Evolutionary conservation across 2,113 vertebrate genomes (phyloP).

Genomic region (Callaeas wilsoni): DNA sequence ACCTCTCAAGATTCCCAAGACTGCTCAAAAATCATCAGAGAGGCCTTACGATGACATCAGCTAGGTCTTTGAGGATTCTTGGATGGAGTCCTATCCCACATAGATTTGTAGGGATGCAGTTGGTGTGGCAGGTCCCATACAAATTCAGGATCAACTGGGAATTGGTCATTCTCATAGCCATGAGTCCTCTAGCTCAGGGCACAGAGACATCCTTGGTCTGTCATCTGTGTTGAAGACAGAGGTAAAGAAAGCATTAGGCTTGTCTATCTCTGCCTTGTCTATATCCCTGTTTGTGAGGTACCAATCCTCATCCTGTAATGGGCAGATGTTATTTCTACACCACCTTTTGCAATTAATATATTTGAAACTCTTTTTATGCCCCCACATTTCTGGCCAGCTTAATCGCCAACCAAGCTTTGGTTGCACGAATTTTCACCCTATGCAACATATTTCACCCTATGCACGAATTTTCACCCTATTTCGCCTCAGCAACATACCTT

Average conservation of each 20-base stretch:
- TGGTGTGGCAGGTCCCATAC: rapidly evolving
- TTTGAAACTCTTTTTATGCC: background rate
- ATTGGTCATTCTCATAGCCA: background rate
- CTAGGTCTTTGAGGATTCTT: background rate
- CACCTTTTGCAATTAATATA: background rate
- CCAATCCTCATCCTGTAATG: background rate
- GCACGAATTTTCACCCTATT: background rate
- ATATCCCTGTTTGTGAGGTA: background rate
- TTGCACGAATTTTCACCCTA: rapidly evolving
- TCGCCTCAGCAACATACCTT: background rate
- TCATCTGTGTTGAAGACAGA: background rate
- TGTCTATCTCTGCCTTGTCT: background rate
- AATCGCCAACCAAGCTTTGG: background rate
- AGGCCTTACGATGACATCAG: background rate
- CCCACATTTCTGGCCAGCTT: background rate
- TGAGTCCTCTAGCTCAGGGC: background rate
- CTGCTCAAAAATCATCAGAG: background rate
- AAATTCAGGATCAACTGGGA: background rate
- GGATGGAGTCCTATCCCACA: background rate
- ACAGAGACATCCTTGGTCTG: rapidly evolving
- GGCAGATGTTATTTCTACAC: background rate
- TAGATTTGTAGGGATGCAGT: background rate
- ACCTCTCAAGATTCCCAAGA: background rate
- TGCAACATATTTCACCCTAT: too few species aligned
- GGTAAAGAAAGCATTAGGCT: background rate